Evolutionary conservation across 2,888 invertebrate genomes (phyloP), one percentile per base, ranked within the genome.

Genomic region (Nomada fabriciana): DNA sequence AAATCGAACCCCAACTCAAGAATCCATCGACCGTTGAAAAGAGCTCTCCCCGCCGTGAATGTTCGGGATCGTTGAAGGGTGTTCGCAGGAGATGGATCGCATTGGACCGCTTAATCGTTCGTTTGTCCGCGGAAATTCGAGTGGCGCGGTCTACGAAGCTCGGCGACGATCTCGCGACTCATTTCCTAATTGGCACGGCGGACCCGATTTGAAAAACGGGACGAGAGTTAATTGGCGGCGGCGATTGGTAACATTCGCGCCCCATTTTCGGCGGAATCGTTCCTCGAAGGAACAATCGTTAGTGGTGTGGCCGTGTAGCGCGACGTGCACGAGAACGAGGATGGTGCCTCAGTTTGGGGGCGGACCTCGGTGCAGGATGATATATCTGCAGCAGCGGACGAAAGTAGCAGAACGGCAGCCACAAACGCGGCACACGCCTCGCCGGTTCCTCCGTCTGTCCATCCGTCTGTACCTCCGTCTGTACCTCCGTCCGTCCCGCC

Each of bases 211-310:
- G 15, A n/a, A 64, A 70, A 63, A 72, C 15, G n/a, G 70, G 23
- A 42, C 9, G 74, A 18, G 43, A n/a, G 47, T 76, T 47, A 67
- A 68, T 78, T 43, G 59, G 36, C 43, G 11, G 18, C n/a, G 70
- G 11, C 20, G 50, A 11, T 18, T 13, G 13, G 69, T 47, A 68
- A 67, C 63, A 70, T 82, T 83, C 71, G 68, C 82, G 78, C 67
- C 78, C 83, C 69, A 73, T 79, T 79, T 82, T 79, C 83, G 65
- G 9, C 23, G 72, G 72, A 63, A 82, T 78, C 78, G 71, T 75
- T 82, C 72, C 81, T 76, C 70, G 69, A 72, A 83, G 83, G 83
- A 83, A 83, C 83, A 84, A 83, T 84, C 83, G 83, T 79, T 84
- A 72, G 75, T 50, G 77, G 70, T 50, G 70, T 71, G 74, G 64